Percentiles rank a stretch among this genome's conserved stretches.
phyloP scores from a whole-genome alignment of 2,113 vertebrate species.

The Manacus vitellinus region DNA sequence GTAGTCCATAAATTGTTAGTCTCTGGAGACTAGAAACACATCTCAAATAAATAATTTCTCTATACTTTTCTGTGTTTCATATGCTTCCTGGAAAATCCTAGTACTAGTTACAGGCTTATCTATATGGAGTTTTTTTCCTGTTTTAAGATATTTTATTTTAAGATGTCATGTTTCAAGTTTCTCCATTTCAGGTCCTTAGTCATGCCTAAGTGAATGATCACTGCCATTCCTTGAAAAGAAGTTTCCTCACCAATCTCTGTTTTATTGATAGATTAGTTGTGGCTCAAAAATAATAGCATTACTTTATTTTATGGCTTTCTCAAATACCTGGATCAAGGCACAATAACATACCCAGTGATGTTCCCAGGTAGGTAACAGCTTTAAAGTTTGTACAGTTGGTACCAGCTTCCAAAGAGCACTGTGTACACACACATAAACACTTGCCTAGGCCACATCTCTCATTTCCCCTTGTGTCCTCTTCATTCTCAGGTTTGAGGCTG shows the following conservation, averaged over 20 bases:
- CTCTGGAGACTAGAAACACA: neutral
- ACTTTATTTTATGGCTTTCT: neutral
- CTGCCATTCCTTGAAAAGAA: neutral
- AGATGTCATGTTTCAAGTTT: neutral
- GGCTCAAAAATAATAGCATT: neutral
- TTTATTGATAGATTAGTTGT: constrained; percentile 24
- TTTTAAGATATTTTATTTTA: constrained; percentile 6
- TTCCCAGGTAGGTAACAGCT: neutral
- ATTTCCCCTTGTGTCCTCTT: neutral
- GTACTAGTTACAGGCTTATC: neutral
- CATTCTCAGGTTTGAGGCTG: neutral
- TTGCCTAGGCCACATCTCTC: neutral
- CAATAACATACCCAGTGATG: neutral
- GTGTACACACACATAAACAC: neutral
- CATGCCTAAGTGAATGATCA: neutral
- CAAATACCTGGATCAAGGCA: constrained; percentile 14
- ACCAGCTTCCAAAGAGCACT: neutral
- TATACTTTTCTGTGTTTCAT: neutral
- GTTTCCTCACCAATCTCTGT: neutral
- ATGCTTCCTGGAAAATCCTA: neutral
- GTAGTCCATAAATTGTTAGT: neutral
- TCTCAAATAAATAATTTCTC: neutral
- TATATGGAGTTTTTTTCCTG: neutral
- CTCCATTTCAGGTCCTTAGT: neutral
- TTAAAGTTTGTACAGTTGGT: neutral